Conservation (phyloP, 1,140 invertebrate genomes). For the Frieseomelitta varia region DNA sequence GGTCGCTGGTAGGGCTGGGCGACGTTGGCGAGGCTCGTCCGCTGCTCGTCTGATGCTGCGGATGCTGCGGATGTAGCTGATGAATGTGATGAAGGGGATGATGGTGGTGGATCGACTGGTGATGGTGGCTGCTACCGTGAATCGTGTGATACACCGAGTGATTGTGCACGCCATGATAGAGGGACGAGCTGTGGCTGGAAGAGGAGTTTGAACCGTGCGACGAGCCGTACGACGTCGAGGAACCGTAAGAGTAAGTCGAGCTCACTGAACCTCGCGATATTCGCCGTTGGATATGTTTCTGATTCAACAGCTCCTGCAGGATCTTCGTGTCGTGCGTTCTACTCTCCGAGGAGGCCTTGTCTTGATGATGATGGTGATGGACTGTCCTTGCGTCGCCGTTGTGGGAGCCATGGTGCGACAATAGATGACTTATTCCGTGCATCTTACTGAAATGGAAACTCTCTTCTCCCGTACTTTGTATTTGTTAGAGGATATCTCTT, state of each 20-base stretch:
- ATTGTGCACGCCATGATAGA: constrained; percentile 60
- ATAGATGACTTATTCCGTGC: constrained; percentile 74
- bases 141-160: constrained; percentile 74
- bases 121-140: constrained; percentile 69
- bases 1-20: constrained; percentile 70
- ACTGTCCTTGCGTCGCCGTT: constrained; percentile 50
- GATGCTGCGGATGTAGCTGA: constrained; percentile 41
- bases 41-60: constrained; percentile 64
- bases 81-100: constrained; percentile 68
- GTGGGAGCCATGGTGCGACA: constrained; percentile 68
- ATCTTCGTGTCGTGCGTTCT: constrained; percentile 66
- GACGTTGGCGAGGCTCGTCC: constrained; percentile 66
- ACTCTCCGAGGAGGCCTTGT: constrained; percentile 57
- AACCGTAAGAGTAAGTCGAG: constrained; percentile 76
- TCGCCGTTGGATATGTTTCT: constrained; percentile 63
- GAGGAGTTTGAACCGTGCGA: constrained; percentile 71
- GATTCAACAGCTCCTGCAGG: constrained; percentile 70
- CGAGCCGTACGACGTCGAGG: constrained; percentile 67
- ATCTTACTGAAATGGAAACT: constrained; percentile 59
- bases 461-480: not conserved
- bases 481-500: not conserved
- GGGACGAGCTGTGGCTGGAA: constrained; percentile 69
- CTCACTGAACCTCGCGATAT: constrained; percentile 76
- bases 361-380: constrained; percentile 8
- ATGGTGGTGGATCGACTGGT: constrained; percentile 61